Percentiles rank a stretch among this genome's conserved stretches.
Evolutionary conservation across 1,140 invertebrate genomes (phyloP).

Genomic region (Tetraneura akinire): DNA sequence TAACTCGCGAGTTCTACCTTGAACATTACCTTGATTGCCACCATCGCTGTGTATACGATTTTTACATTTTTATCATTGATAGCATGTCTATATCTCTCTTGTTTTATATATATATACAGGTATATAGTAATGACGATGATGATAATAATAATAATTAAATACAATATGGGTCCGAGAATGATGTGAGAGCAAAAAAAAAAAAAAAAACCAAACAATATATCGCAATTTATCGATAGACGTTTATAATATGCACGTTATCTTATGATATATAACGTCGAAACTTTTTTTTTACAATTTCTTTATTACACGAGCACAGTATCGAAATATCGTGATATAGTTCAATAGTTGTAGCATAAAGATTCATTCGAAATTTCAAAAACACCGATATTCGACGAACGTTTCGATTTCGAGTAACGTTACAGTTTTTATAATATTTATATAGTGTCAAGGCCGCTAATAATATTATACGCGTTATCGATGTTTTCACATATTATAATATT

Average conservation of each 20-base stretch:
- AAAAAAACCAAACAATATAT: not conserved
- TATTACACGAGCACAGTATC: no score
- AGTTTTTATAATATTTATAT: no score
- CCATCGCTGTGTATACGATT: conserved; percentile 30
- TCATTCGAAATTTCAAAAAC: not conserved
- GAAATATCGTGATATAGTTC: no score
- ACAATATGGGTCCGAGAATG: conserved; percentile 8
- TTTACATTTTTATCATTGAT: conserved; percentile 43
- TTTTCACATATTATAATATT: not conserved
- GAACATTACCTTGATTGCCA: conserved; percentile 49
- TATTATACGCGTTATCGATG: conserved; percentile 13
- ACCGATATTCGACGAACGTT: not conserved
- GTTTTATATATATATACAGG: not conserved
- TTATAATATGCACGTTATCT: not conserved
- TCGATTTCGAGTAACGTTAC: not conserved
- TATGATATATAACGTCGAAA: no score
- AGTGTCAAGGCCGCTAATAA: conserved; percentile 39
- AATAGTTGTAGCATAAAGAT: not conserved
- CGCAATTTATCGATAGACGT: not conserved
- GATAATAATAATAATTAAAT: no score
- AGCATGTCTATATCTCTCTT: conserved; percentile 1
- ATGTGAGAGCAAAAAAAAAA: not conserved
- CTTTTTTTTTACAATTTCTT: no score
- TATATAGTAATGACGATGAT: no score
- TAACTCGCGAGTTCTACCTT: conserved; percentile 41